A percentile compares a stretch with the other conserved stretches of the same genome.
phyloP scores from a whole-genome alignment of 1,140 invertebrate species.

The Conus ventricosus region DNA sequence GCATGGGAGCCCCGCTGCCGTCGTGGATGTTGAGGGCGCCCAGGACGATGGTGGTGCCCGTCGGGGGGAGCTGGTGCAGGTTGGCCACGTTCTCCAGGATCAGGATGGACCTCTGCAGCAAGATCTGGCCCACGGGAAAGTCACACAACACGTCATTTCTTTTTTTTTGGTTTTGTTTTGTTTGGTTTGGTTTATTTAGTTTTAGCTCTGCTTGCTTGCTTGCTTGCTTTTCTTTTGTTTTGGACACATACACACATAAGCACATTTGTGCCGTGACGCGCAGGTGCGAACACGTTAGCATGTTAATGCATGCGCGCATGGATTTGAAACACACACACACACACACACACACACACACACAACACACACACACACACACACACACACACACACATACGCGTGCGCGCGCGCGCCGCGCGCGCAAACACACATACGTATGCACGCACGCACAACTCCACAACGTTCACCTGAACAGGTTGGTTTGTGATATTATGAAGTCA shows the following conservation, averaged over 20 bases:
- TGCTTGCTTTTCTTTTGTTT: background rate
- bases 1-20: slow-evolving; percentile 54
- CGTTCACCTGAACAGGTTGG: too few species aligned
- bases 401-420: too few species aligned
- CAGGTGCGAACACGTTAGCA: too few species aligned
- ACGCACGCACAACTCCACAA: too few species aligned
- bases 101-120: slow-evolving; percentile 38
- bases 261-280: background rate
- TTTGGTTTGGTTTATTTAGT: background rate
- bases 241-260: background rate
- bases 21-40: slow-evolving; percentile 51
- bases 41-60: slow-evolving; percentile 49
- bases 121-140: background rate
- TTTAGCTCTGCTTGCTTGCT: background rate
- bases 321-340: too few species aligned
- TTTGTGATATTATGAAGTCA: background rate
- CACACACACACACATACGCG: too few species aligned
- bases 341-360: too few species aligned
- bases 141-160: background rate
- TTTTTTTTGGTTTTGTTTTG: background rate
- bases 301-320: too few species aligned
- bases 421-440: too few species aligned
- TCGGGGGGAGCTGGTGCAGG: slow-evolving; percentile 44
- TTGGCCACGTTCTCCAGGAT: slow-evolving; percentile 54
- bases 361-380: too few species aligned